phyloP scores from a whole-genome alignment of 2,113 vertebrate species.

The Corydoras maculifer region DNA sequence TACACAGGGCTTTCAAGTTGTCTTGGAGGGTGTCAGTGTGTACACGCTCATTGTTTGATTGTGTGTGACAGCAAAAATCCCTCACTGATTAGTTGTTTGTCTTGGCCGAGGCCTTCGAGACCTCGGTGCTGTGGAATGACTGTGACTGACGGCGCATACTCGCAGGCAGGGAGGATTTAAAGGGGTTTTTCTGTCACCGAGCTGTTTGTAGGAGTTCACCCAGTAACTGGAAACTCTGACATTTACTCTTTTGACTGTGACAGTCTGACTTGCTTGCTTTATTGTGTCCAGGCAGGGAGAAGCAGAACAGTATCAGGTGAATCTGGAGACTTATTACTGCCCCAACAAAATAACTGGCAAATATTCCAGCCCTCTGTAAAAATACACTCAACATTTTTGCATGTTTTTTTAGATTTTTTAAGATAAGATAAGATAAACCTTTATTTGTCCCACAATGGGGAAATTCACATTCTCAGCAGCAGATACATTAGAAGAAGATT shows the following conservation, averaged over 20 bases:
- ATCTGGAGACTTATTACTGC: background rate
- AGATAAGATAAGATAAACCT: no score
- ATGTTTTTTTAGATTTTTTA: no score
- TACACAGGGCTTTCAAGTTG: slow-evolving; percentile 32
- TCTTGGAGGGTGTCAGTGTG: slow-evolving; percentile 15
- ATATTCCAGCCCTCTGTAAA: background rate
- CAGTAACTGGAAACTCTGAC: slow-evolving; percentile 32
- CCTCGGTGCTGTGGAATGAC: slow-evolving; percentile 32
- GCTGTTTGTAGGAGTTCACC: slow-evolving; percentile 33
- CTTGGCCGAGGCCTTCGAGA: slow-evolving; percentile 34
- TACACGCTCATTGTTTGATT: slow-evolving; percentile 29
- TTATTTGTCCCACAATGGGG: no score
- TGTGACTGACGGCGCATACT: slow-evolving; percentile 32
- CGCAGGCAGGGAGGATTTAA: slow-evolving; percentile 9
- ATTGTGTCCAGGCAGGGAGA: slow-evolving; percentile 1
- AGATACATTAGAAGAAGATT: no score
- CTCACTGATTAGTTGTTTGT: slow-evolving; percentile 44
- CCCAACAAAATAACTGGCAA: background rate
- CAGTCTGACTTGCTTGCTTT: background rate
- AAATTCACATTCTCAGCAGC: no score
- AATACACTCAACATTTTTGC: no score
- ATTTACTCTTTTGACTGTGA: slow-evolving; percentile 19
- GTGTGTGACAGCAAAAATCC: slow-evolving; percentile 44
- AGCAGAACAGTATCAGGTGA: background rate
- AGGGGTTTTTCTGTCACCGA: slow-evolving; percentile 12